Evolutionary conservation across 2,888 invertebrate genomes (phyloP).

Genomic region (Villa cingulata): DNA sequence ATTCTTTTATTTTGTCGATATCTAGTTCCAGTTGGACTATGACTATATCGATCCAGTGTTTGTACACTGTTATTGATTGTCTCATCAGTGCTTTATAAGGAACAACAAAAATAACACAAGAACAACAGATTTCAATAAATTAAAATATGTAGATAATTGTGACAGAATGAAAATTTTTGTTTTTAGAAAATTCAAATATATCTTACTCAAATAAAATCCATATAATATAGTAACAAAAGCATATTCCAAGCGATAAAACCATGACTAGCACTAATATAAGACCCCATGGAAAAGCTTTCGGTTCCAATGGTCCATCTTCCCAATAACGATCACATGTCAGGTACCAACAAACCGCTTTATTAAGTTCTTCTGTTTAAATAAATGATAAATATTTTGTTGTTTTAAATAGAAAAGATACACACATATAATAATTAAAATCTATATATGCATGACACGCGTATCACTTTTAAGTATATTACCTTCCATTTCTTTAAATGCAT

Average conservation of each 20-base stretch:
- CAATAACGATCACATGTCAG: slow-evolving; percentile 84
- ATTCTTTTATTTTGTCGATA: slow-evolving; percentile 5
- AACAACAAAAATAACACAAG: too few relatives aligned
- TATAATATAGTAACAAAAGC: slow-evolving; percentile 83
- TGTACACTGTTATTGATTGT: neutral
- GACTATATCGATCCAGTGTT: neutral
- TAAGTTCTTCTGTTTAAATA: slow-evolving; percentile 57
- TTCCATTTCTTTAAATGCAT: slow-evolving; percentile 77
- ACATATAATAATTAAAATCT: neutral
- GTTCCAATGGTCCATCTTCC: slow-evolving; percentile 66
- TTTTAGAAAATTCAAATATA: too few relatives aligned
- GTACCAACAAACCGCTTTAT: slow-evolving; percentile 83
- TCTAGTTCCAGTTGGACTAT: neutral
- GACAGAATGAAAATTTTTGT: neutral
- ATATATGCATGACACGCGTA: neutral
- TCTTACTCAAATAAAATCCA: slow-evolving; percentile 89
- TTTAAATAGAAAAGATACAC: neutral
- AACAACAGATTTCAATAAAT: neutral
- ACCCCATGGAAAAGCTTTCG: slow-evolving; percentile 71
- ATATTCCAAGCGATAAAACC: slow-evolving; percentile 66
- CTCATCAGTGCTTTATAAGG: slow-evolving; percentile 10
- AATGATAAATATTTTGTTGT: too few relatives aligned
- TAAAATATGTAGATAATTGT: too few relatives aligned
- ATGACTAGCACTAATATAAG: slow-evolving; percentile 61
- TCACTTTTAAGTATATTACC: slow-evolving; percentile 38